Evolutionary conservation across 2,797 vertebrate species (phyloP), one percentile per base, ranked within the genome.

Genomic region (Rhinogobio ventralis): DNA sequence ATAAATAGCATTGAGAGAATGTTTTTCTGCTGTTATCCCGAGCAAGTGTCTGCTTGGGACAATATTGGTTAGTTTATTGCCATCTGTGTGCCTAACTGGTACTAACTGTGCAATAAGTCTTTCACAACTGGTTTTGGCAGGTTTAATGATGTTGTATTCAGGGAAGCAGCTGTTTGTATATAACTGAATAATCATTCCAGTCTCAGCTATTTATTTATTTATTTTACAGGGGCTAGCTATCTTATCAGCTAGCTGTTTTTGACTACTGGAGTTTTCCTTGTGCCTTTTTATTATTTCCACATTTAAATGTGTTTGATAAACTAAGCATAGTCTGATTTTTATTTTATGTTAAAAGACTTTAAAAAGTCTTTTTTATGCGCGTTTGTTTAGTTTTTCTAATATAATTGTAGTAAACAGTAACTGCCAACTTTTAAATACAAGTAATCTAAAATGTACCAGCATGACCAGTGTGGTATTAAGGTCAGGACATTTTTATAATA

Each of bases 171-270:
- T 76, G 33, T 79, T 62, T 51, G 33, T 79, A 66, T 74, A 46
- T 66, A 51, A 64, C 81, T 86, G 80, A 87, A 80, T 39, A 68
- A 73, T 79, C 81, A 77, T 89, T 88, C 66, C 42, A 74, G 5
- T 66, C 85, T 87, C 46, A 85, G 62, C 28, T 93, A 93, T 93
- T 93, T 95, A 94, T 94, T 92, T 93, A 93, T 95, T 92, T 93
- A 90, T 93, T 91, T 84, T 49, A 76, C 62, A 39, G 72, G 28
- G 71, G 76, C 84, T 79, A 66, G 7, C 71, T 79, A 11, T 6
- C 45, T 75, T 64, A 4, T 71, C 71, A 57, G 19, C 55, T 76
- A 49, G 28, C 36, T 6, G 66, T 57, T 75, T 72, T 6, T 73
- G 68, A 72, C 67, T 30, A 36, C 17, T 17, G 46, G 20, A 74